Base-by-base conservation (phyloP, 2,113 vertebrate species). In the Marcusenius ussheri region DNA sequence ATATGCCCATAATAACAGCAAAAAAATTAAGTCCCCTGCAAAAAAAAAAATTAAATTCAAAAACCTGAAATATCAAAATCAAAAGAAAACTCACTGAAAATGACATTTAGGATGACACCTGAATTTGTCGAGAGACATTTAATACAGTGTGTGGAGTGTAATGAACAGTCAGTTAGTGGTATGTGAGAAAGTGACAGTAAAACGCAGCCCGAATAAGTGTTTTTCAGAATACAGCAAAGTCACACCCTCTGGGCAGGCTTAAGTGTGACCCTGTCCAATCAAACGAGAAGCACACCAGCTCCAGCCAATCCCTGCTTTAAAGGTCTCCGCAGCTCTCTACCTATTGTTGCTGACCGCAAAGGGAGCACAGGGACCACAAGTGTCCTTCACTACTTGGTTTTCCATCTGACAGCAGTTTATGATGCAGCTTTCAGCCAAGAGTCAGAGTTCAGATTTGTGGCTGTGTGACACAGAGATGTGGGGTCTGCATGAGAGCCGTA, bases 1-100 rank as follows among this genome's bases (percentile, higher is more conserved):
- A 66, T 89, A 80, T 21, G 39, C 89, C 88, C 47, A 77, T 80
- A 56, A 90, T 77, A 56, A 91, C 83, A 91, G 89, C 83, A 91
- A 91, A 70, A 21, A 9, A 53, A 91, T 47, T 24, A 45, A 92
- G 85, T 90, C 24, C 74, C 88, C 74, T 84, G 62, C 85, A 90
- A 90, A 83, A 50, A 70, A 88, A 87, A 62, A 49, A 50, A 45
- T 45, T 50, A 49, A 90, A 53, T 24, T 62, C 19, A 53, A 56
- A 85, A 53, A 5, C 62, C 85, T 80, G 45, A 24, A 87, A 90
- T 39, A 10, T 6, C 39, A 89, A 89, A 89, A 90, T n/a, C 87
- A 35, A 87, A 62, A 90, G 77, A 88, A 88, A 86, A n/a, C n/a
- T n/a, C 50, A 87, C 1, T 17, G 66, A 51, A 90, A 87, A 51